Percentiles rank a stretch among this genome's conserved stretches.
These are phyloP conservation scores for Cynopterus sphinx DNA, from an alignment of 2,797 vertebrate genomes.

Conservation along the genomic window DNA sequence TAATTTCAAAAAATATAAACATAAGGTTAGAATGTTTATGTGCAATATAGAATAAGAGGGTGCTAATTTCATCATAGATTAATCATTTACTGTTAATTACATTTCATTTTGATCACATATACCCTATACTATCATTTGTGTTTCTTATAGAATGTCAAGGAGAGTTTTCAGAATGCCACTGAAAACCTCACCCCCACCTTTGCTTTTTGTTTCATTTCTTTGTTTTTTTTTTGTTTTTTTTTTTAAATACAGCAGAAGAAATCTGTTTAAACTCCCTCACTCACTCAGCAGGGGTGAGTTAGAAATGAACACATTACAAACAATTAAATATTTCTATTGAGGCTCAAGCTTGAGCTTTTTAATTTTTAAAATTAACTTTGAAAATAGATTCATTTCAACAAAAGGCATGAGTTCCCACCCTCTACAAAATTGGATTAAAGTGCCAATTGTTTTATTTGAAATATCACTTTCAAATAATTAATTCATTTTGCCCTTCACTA, in stretches of 20 bases:
- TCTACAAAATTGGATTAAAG: slow-evolving; percentile 51
- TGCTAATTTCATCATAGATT: not conserved
- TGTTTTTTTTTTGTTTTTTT: not conserved
- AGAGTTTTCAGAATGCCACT: not conserved
- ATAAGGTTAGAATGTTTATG: not conserved
- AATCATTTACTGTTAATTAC: not conserved
- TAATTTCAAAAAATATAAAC: not conserved
- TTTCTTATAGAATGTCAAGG: not conserved
- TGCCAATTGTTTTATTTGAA: slow-evolving; percentile 64
- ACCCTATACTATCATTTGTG: not conserved
- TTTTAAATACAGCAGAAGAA: not conserved
- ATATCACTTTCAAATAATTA: slow-evolving; percentile 57
- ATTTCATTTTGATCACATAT: not conserved
- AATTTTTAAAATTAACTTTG: slow-evolving; percentile 69
- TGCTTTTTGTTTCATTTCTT: not conserved
- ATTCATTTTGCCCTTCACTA: slow-evolving; percentile 59
- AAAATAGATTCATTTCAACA: slow-evolving; percentile 56
- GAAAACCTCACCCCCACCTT: not conserved
- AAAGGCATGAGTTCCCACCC: slow-evolving; percentile 48
- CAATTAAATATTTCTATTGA: slow-evolving; percentile 40
- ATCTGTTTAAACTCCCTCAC: not conserved
- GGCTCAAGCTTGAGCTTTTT: slow-evolving; percentile 51
- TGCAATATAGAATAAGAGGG: not conserved
- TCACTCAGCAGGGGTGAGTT: not conserved
- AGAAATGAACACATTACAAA: not conserved